Percentiles rank a stretch among this genome's conserved stretches.
phyloP scores from a whole-genome alignment of 2,113 vertebrate genomes.

The Catagonus wagneri region DNA sequence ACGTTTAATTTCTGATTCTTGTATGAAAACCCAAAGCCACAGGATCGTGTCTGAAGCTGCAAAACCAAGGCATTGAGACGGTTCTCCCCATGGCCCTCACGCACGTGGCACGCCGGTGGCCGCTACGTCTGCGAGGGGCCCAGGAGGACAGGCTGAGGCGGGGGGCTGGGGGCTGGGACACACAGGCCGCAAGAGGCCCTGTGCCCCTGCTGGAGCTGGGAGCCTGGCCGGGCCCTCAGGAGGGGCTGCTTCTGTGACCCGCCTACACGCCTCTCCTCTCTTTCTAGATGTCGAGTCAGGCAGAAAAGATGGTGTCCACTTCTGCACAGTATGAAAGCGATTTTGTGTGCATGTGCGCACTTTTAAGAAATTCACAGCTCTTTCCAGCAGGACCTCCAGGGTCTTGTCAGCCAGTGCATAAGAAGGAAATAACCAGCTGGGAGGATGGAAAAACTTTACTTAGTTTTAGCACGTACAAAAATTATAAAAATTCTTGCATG shows the following conservation, averaged over 20 bases:
- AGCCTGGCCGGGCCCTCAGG: no score
- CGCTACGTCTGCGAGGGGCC: no score
- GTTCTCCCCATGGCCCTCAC: background rate
- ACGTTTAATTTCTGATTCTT: constrained; percentile 55
- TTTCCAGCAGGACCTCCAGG: background rate
- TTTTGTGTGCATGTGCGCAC: background rate
- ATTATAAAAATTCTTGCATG: background rate
- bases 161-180: no score
- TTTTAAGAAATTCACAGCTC: background rate
- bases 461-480: background rate
- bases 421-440: background rate
- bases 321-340: background rate
- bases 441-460: background rate
- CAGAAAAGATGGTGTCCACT: background rate
- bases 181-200: no score
- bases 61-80: constrained; percentile 26
- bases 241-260: no score
- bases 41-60: constrained; percentile 57
- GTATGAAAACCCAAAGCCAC: constrained; percentile 71
- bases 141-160: no score
- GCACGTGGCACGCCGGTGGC: no score
- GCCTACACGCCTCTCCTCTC: background rate
- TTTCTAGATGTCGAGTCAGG: background rate
- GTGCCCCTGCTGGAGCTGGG: no score
- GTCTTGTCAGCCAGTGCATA: background rate